Conservation (phyloP, 1,140 invertebrate genomes). For the Megathymus violae region DNA sequence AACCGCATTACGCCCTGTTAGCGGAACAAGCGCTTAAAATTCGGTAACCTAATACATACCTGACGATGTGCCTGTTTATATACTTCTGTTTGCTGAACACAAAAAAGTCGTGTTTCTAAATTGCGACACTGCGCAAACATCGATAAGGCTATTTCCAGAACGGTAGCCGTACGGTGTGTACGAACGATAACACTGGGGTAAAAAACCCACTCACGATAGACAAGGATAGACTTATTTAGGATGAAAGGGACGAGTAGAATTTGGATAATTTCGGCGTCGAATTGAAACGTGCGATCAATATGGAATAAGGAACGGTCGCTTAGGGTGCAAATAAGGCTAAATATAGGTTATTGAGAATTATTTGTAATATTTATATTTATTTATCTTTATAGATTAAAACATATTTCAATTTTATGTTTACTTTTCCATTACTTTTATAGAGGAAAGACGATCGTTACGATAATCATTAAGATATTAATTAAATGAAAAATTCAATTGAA, state of each 20-base stretch:
- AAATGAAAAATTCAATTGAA: too few species aligned
- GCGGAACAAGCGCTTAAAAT: too few species aligned
- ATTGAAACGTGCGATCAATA: conserved; percentile 22
- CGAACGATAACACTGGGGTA: background rate
- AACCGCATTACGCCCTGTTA: too few species aligned
- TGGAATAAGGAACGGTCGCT: conserved; percentile 10
- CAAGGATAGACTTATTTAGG: background rate
- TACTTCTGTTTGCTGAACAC: background rate
- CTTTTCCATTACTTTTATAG: too few species aligned
- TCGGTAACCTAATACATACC: background rate
- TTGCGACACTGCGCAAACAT: background rate
- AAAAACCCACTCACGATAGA: conserved; percentile 14
- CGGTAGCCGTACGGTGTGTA: background rate
- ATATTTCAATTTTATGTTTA: too few species aligned
- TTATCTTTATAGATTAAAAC: too few species aligned
- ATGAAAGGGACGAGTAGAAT: conserved; percentile 14
- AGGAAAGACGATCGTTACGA: too few species aligned
- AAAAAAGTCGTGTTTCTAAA: background rate
- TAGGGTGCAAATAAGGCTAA: conserved; percentile 5
- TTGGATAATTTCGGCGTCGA: conserved; percentile 8
- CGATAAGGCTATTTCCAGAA: background rate
- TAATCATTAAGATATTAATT: too few species aligned
- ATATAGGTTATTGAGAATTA: conserved; percentile 3
- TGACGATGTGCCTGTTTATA: background rate
- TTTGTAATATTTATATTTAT: too few species aligned